Conservation (phyloP, 2,113 vertebrate genomes). For the Camelus dromedarius region DNA sequence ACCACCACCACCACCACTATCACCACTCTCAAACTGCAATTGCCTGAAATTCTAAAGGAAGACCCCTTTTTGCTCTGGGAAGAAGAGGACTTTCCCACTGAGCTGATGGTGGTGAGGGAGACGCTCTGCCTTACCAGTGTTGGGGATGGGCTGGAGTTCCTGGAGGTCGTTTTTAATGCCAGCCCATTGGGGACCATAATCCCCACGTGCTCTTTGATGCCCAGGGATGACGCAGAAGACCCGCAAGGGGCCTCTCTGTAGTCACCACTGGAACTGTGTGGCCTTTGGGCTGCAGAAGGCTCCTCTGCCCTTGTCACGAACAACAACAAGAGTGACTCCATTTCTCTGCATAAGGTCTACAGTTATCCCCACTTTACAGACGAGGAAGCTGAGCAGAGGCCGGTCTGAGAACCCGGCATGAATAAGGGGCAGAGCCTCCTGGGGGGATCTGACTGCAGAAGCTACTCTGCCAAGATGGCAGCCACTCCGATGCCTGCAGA, state of each 20-base stretch:
- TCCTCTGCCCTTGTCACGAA: not conserved
- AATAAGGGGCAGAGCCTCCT: accelerated
- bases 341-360: accelerated
- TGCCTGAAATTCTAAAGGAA: not conserved
- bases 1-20: not conserved
- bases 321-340: not conserved
- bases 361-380: not conserved
- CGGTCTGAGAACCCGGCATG: no score
- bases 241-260: accelerated
- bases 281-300: not conserved
- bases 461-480: not conserved
- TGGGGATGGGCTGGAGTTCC: not conserved
- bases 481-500: not conserved
- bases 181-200: not conserved
- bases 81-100: accelerated
- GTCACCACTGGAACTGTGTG: accelerated
- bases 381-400: not conserved
- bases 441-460: not conserved
- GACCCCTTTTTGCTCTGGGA: not conserved
- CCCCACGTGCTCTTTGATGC: not conserved
- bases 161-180: not conserved
- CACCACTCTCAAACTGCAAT: not conserved
- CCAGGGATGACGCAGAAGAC: not conserved
- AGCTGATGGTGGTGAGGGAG: not conserved
- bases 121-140: not conserved